phyloP scores from a whole-genome alignment of 1,140 invertebrate genomes.

The Nasonia vitripennis region DNA sequence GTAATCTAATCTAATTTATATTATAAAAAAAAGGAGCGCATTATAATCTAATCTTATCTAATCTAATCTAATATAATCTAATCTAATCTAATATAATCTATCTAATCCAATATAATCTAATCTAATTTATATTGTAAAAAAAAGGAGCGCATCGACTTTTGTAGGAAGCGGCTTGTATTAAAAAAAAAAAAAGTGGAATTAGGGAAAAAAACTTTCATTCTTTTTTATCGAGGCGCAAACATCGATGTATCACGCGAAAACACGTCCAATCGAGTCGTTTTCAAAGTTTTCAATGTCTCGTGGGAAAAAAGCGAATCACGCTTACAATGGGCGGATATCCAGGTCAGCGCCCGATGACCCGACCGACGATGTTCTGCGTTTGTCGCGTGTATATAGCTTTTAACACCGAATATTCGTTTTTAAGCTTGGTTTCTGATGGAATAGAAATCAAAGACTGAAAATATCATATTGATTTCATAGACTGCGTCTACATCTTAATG shows the following conservation, averaged over 20 bases:
- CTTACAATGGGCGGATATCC: slow-evolving; percentile 64
- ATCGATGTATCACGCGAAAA: neutral
- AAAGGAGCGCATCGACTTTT: too few relatives aligned
- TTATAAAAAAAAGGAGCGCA: too few relatives aligned
- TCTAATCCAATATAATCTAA: too few relatives aligned
- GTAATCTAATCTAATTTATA: too few relatives aligned
- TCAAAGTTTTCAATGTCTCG: slow-evolving; percentile 27
- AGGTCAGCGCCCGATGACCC: slow-evolving; percentile 59
- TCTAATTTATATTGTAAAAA: too few relatives aligned
- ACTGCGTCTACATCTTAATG: too few relatives aligned
- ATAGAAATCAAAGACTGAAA: neutral
- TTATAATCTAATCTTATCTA: too few relatives aligned
- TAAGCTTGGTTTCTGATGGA: neutral
- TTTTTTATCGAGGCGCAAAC: neutral
- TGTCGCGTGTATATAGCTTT: neutral
- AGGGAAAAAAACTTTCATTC: neutral
- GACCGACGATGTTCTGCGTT: slow-evolving; percentile 21
- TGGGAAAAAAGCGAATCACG: slow-evolving; percentile 48
- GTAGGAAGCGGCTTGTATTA: too few relatives aligned
- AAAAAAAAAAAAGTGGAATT: too few relatives aligned
- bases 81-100: too few relatives aligned
- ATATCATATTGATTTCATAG: too few relatives aligned
- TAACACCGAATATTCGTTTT: slow-evolving; percentile 18
- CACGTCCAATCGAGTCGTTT: neutral
- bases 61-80: too few relatives aligned